Percentiles rank a stretch among this genome's conserved stretches.
Conservation (phyloP, 2,888 invertebrate genomes). For the Dynastes maya region DNA sequence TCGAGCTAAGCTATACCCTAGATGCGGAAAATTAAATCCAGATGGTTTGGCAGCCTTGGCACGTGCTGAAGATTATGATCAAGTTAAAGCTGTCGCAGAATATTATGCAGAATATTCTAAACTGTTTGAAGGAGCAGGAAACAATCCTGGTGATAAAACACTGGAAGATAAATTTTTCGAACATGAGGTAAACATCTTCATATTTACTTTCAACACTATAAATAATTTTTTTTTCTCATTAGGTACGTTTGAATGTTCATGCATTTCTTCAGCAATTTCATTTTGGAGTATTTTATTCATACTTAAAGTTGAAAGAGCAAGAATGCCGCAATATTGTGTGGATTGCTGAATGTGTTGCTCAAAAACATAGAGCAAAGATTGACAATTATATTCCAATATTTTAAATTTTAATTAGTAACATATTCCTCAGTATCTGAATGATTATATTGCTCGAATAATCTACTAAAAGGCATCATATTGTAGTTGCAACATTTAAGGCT, state of each 20-base stretch:
- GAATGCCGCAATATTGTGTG: constrained; percentile 99
- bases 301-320: constrained; percentile 98
- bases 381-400: constrained; percentile 99
- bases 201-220: not conserved
- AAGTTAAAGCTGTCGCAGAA: constrained; percentile 98
- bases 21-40: constrained; percentile 96
- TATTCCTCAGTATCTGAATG: not conserved
- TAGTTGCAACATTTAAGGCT: not conserved
- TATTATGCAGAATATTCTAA: constrained; percentile 98
- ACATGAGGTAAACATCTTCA: constrained; percentile 85
- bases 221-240: not conserved
- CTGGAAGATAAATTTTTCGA: constrained; percentile 99
- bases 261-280: constrained; percentile 99
- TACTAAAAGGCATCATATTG: too few relatives aligned
- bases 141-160: constrained; percentile 98
- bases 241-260: constrained; percentile 88
- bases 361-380: constrained; percentile 98
- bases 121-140: constrained; percentile 97
- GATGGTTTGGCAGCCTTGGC: constrained; percentile 96
- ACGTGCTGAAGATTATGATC: constrained; percentile 98
- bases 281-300: constrained; percentile 99
- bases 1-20: constrained; percentile 95
- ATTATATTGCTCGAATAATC: too few relatives aligned
- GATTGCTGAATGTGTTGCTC: constrained; percentile 99
- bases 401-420: constrained; percentile 70